Percentiles rank a stretch among this genome's conserved stretches.
These are phyloP conservation scores for Entomobrya proxima DNA, from an alignment of 2,888 invertebrate species.

Conservation along the genomic window DNA sequence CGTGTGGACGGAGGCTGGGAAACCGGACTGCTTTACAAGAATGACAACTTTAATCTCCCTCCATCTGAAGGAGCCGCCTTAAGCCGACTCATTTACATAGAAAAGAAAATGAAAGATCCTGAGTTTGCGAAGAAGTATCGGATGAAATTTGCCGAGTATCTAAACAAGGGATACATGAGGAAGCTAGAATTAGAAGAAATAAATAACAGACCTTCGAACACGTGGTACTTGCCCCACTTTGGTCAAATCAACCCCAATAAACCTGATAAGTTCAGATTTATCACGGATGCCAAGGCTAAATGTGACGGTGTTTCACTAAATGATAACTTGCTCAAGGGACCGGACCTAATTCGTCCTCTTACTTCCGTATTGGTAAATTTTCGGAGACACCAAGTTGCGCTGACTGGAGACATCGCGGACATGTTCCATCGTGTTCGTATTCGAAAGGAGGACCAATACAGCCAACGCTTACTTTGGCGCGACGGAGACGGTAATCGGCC, in stretches of 20 bases:
- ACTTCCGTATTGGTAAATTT: constrained; percentile 19
- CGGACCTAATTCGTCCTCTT: constrained; percentile 33
- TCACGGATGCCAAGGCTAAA: constrained; percentile 55
- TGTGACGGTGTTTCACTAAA: not conserved
- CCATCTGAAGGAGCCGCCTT: constrained; percentile 27
- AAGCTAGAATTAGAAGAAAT: not conserved
- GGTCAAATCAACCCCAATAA: constrained; percentile 55
- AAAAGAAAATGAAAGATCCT: constrained; percentile 36
- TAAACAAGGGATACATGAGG: not conserved
- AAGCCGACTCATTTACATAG: constrained; percentile 15
- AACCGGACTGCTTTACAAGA: constrained; percentile 24
- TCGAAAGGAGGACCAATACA: constrained; percentile 12
- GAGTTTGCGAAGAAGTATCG: not conserved
- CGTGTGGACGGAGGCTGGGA: not conserved
- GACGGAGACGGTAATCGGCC: not conserved
- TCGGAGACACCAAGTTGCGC: constrained; percentile 27
- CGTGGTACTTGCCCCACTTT: constrained; percentile 6
- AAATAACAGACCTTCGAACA: not conserved
- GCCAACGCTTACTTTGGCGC: constrained; percentile 46
- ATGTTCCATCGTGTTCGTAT: constrained; percentile 51
- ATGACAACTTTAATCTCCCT: not conserved
- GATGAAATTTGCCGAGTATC: not conserved
- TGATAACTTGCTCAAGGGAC: constrained; percentile 38
- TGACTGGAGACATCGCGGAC: constrained; percentile 62
- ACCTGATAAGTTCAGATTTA: constrained; percentile 55